These are phyloP conservation scores for Lasioglossum lativentre DNA, from an alignment of 2,888 invertebrate species.

Conservation along the genomic window DNA sequence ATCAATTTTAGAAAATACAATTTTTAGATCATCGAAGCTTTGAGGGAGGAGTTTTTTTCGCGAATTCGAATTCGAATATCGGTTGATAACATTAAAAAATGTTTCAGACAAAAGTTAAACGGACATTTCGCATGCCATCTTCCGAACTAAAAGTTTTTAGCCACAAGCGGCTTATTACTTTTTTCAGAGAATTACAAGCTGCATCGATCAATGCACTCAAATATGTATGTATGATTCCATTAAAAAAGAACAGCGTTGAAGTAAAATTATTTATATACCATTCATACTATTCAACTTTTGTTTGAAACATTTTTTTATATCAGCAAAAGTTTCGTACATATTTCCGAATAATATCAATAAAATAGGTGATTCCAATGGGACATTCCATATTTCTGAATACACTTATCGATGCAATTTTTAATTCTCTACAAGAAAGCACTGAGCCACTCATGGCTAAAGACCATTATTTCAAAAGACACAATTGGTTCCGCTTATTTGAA, in stretches of 20 bases:
- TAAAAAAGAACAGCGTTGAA: not conserved
- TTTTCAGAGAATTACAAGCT: not conserved
- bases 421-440: not conserved
- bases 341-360: not conserved
- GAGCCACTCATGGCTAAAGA: not conserved
- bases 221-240: not conserved
- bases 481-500: not conserved
- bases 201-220: not conserved
- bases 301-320: not conserved
- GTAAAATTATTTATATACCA: no score
- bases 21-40: not conserved
- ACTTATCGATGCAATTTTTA: not conserved
- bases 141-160: not conserved
- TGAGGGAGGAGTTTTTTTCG: not conserved
- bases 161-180: not conserved
- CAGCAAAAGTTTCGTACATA: not conserved
- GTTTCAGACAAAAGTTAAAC: not conserved
- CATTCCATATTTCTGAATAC: not conserved
- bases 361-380: not conserved
- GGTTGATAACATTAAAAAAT: not conserved
- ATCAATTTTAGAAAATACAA: not conserved
- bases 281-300: not conserved
- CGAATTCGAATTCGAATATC: not conserved
- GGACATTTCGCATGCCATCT: not conserved
- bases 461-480: not conserved